These are phyloP conservation scores for Lepilemur ruficaudatus DNA, from an alignment of 2,797 vertebrate species.

Conservation along the genomic window DNA sequence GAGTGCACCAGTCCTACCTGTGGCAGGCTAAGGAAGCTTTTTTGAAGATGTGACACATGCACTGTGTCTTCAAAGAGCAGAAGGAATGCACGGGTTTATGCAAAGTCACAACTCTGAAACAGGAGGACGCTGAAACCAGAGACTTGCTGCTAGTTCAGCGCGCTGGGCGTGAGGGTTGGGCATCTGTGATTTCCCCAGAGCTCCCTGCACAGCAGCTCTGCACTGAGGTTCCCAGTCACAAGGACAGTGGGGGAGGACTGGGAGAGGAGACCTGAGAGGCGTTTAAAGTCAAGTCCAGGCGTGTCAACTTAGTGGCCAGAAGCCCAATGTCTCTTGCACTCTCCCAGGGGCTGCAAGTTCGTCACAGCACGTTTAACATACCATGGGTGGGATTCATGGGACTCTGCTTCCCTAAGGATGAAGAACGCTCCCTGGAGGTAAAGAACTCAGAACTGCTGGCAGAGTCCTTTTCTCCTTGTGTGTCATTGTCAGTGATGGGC, in stretches of 20 bases:
- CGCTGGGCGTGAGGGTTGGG: background rate
- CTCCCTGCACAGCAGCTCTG: background rate
- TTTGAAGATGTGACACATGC: fast-evolving
- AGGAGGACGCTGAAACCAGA: background rate
- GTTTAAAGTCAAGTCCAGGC: background rate
- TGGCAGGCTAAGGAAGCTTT: background rate
- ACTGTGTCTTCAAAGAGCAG: background rate
- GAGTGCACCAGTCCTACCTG: background rate
- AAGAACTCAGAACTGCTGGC: background rate
- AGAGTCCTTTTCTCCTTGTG: background rate
- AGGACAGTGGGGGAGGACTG: background rate
- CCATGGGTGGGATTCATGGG: background rate
- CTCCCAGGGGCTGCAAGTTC: background rate
- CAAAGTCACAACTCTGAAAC: background rate
- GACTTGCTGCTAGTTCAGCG: background rate
- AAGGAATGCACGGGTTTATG: too few relatives aligned
- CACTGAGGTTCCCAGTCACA: background rate
- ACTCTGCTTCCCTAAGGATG: background rate
- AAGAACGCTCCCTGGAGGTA: background rate
- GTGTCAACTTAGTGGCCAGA: background rate
- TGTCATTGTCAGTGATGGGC: fast-evolving
- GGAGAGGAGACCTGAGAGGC: background rate
- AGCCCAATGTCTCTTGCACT: fast-evolving
- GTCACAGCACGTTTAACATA: background rate
- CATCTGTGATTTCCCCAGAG: background rate